Evolutionary conservation across 2,797 vertebrate species (phyloP), one percentile per base, ranked within the genome.

Genomic region (Amblyopsis hoosieri): DNA sequence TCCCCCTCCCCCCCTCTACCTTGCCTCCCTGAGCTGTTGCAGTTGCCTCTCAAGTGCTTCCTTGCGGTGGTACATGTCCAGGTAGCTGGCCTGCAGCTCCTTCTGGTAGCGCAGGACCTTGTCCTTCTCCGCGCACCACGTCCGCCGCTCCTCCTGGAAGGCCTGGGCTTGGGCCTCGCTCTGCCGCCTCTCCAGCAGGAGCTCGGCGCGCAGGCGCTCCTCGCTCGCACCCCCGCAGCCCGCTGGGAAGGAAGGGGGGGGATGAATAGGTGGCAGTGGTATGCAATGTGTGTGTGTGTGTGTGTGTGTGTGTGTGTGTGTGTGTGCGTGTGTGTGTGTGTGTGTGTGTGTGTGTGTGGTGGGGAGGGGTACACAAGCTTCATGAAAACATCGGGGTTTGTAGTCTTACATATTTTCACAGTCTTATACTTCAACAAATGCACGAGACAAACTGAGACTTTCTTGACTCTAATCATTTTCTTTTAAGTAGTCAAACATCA

Each of bases 71-170:
- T 95, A 96, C 96, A 98, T 98, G 73, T 99, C 96, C 85, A 99
- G 87, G 87, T 99, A 99, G 89, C 95, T 94, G 78, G 94, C 93
- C 90, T 99, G 98, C 87, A 99, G 95, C 91, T 97, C 96, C 66
- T 94, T 94, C 93, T 99, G 98, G 89, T 99, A 99, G 78, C 95
- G 94, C 85, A 99, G 93, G 83, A 99, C 98, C 79, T 98, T 97
- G 76, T 99, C 95, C 88, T 99, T 99, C 81, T 99, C 97, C 11
- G 93, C 92, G 90, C 97, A 96, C 98, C 98, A 99, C 2, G 94
- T 97, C 83, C 89, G 92, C 69, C 94, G 90, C 91, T 99, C 98
- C 47, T 92, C 90, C 88, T 98, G 96, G 56, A 99, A 99, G 80
- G 93, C 93, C 64, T 90, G 83, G 5, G 92, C 94, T 91, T 96